Percentiles rank a stretch among this genome's conserved stretches.
phyloP scores from a whole-genome alignment of 2,888 invertebrate species.

The Rhabditoides inermis region DNA sequence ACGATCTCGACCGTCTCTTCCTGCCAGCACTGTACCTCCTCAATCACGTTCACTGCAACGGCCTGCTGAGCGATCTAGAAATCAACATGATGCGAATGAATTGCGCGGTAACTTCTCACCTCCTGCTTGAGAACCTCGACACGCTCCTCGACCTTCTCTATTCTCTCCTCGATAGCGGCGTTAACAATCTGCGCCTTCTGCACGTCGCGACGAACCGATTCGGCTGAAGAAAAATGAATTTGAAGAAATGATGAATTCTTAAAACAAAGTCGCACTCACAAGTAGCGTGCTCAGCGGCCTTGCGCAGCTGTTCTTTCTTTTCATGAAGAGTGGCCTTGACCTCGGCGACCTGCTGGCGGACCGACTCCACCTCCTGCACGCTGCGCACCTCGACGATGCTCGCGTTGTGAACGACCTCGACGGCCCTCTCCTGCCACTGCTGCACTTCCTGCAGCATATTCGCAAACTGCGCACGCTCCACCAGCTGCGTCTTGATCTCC shows the following conservation, averaged over 20 bases:
- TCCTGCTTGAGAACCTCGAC: slow-evolving; percentile 8
- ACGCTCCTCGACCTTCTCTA: background rate
- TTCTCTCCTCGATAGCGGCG: background rate
- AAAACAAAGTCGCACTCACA: no score
- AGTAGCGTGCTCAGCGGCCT: no score
- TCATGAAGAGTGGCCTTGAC: slow-evolving; percentile 8
- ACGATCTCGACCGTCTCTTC: slow-evolving; percentile 31
- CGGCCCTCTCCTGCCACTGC: slow-evolving; percentile 34
- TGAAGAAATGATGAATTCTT: no score
- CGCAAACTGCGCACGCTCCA: slow-evolving; percentile 13
- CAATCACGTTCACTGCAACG: slow-evolving; percentile 19
- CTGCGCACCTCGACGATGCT: slow-evolving; percentile 9
- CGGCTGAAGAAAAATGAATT: no score
- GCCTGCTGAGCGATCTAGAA: no score
- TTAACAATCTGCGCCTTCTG: background rate
- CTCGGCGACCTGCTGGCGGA: slow-evolving; percentile 8
- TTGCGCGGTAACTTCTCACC: slow-evolving; percentile 13
- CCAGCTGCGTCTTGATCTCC: no score
- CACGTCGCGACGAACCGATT: no score
- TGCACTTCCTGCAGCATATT: slow-evolving; percentile 27
- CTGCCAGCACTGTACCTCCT: slow-evolving; percentile 37
- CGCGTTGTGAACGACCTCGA: slow-evolving; percentile 30
- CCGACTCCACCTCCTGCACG: slow-evolving; percentile 9
- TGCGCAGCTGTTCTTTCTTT: slow-evolving; percentile 5
- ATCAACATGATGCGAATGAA: no score